Base-by-base conservation (phyloP, 2,888 invertebrate species). In the Rhingia campestris region DNA sequence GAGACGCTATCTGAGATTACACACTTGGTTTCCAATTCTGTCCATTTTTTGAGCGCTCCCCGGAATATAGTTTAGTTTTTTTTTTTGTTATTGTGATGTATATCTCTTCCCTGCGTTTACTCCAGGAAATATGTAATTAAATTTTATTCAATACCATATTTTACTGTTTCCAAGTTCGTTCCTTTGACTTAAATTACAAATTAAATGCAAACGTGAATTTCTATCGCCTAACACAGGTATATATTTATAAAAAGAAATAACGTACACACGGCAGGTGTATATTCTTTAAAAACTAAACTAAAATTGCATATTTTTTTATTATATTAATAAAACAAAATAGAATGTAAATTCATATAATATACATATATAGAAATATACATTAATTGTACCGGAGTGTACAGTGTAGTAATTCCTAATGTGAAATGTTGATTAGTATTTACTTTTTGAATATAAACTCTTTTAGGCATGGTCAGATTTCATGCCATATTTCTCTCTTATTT, bases 1-100 rank as follows among this genome's bases (percentile, higher is more conserved):
- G 96, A 96, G 90, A 93, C 94, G 81, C 91, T 94, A 82, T 94
- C 94, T 88, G 91, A 90, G 81, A 90, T 91, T 72, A 94, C 94
- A 87, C 94, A 94, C 89, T 94, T 94, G 91, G 95, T 96, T 88
- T 95, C 96, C 47, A 96, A 96, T 92, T 94, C 95, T 73, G 92
- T 96, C 88, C 94, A 96, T 92, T 95, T 95, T 90, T 94, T 96
- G 87, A 94, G 94, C 87, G 94, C 95, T 86, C 95, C 95, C 81
- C 93, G 93, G 89, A 94, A 94, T 92, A 93, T 94, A 87, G 95
- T 95, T 90, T 95, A 92, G 88, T 84, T 61, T 41, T 32, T 84
- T 61, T 41, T 32, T 4, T 4, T 9, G 2, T 41, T 35, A 10
- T 53, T 33, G 4, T 32, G 33, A 45, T 54, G n/a, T 59, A 12